These are phyloP conservation scores for Propithecus coquereli DNA, from an alignment of 2,113 vertebrate genomes.

Conservation along the genomic window DNA sequence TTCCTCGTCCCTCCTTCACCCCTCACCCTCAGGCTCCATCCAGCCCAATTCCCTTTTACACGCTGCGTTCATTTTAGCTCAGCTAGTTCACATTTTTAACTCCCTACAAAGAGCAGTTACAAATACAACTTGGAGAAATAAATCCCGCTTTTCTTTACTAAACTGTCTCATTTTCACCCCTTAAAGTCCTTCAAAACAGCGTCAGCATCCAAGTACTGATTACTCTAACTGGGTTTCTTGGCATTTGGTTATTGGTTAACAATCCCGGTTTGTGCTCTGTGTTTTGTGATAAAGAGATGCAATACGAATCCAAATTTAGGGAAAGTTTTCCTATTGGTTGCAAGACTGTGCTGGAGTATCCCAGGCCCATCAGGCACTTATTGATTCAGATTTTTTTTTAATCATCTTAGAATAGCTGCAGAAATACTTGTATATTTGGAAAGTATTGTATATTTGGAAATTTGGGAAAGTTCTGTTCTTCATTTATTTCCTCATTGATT, in stretches of 20 bases:
- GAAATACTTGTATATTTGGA: neutral
- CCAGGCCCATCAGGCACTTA: conserved; percentile 20
- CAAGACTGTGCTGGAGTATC: conserved; percentile 20
- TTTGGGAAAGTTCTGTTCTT: conserved; percentile 2
- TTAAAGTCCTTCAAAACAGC: neutral
- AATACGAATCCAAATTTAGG: conserved; percentile 46
- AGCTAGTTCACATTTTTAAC: neutral
- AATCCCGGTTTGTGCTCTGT: neutral
- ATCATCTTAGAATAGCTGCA: conserved; percentile 12
- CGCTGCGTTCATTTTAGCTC: neutral
- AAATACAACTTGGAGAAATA: neutral
- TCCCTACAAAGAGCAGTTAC: neutral
- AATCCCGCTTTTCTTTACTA: neutral
- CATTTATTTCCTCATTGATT: neutral
- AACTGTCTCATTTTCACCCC: neutral
- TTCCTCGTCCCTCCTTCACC: neutral
- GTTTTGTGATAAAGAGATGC: conserved; percentile 43
- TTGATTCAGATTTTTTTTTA: neutral
- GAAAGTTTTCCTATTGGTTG: conserved; percentile 66
- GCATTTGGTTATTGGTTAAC: conserved; percentile 4
- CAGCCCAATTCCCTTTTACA: neutral
- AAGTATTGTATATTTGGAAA: conserved; percentile 26
- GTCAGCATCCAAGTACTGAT: neutral
- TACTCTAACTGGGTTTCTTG: neutral
- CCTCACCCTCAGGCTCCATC: neutral